A percentile compares a stretch with the other conserved stretches of the same genome.
Conservation (phyloP, 2,113 vertebrate genomes). For the Terrapene triunguis region DNA sequence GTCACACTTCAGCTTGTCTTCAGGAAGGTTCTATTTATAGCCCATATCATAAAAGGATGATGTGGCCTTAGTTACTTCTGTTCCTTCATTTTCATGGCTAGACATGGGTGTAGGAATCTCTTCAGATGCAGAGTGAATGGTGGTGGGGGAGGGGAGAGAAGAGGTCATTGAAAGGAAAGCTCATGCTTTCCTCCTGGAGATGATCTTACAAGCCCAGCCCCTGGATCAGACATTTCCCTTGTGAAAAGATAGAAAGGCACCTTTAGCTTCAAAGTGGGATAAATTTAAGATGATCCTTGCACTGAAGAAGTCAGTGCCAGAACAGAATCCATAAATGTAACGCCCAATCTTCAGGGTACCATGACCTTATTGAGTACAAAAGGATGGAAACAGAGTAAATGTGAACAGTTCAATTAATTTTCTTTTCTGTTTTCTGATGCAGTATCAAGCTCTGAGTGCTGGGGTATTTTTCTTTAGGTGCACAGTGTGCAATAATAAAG, state of each 20-base stretch:
- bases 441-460: slow-evolving; percentile 95
- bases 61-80: neutral
- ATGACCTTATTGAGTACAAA: neutral
- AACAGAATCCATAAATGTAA: neutral
- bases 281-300: neutral
- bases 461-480: slow-evolving; percentile 97
- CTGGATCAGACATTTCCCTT: neutral
- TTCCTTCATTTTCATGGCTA: neutral
- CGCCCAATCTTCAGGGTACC: neutral
- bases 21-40: neutral
- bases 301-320: neutral
- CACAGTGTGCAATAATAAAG: slow-evolving; percentile 94
- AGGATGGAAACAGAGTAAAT: slow-evolving; percentile 16
- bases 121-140: neutral
- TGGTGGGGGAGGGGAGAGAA: neutral
- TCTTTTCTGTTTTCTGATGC: slow-evolving; percentile 48
- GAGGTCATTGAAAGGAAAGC: neutral
- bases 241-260: neutral
- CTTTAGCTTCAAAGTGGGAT: neutral
- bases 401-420: slow-evolving; percentile 46
- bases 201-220: neutral
- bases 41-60: neutral
- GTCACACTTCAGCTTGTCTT: neutral
- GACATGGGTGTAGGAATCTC: neutral
- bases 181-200: neutral